Evolutionary conservation across 2,113 vertebrate species (phyloP).

Genomic region (Limanda limanda): DNA sequence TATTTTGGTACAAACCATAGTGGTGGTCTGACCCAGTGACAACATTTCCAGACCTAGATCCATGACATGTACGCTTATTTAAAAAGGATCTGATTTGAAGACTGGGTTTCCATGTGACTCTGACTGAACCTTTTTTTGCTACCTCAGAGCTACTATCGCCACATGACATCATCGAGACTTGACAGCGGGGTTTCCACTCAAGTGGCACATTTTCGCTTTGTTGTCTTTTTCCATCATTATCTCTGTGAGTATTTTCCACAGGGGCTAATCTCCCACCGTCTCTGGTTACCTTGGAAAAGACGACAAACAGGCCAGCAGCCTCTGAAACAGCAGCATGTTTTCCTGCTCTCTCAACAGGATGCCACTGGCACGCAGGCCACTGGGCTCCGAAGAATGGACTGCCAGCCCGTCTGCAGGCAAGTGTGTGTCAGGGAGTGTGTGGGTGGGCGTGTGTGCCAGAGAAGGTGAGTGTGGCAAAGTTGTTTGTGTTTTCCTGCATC

Average conservation of each 20-base stretch:
- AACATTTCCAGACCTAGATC: neutral
- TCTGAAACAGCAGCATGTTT: slow-evolving; percentile 73
- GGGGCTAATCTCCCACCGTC: slow-evolving; percentile 71
- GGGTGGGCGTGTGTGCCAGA: slow-evolving; percentile 39
- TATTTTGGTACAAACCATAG: neutral
- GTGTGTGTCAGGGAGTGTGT: slow-evolving; percentile 24
- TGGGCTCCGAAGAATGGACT: slow-evolving; percentile 51
- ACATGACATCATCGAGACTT: slow-evolving; percentile 51
- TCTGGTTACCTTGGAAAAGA: slow-evolving; percentile 78
- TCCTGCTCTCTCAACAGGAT: slow-evolving; percentile 76
- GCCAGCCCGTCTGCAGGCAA: slow-evolving; percentile 31
- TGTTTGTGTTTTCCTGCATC: neutral
- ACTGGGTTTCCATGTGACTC: neutral
- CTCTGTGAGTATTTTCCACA: slow-evolving; percentile 77
- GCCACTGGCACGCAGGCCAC: slow-evolving; percentile 63
- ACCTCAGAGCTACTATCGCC: slow-evolving; percentile 1
- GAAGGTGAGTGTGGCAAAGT: slow-evolving; percentile 1
- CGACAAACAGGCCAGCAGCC: slow-evolving; percentile 73
- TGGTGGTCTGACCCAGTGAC: neutral
- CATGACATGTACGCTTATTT: neutral
- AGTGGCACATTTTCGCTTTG: slow-evolving; percentile 54
- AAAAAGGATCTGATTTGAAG: neutral
- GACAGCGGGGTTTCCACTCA: slow-evolving; percentile 67
- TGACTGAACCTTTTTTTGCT: neutral
- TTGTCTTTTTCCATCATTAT: slow-evolving; percentile 77